A percentile compares a stretch with the other conserved stretches of the same genome.
Conservation (phyloP, 92 coral and sea anemone genomes). For the Metridium senile region DNA sequence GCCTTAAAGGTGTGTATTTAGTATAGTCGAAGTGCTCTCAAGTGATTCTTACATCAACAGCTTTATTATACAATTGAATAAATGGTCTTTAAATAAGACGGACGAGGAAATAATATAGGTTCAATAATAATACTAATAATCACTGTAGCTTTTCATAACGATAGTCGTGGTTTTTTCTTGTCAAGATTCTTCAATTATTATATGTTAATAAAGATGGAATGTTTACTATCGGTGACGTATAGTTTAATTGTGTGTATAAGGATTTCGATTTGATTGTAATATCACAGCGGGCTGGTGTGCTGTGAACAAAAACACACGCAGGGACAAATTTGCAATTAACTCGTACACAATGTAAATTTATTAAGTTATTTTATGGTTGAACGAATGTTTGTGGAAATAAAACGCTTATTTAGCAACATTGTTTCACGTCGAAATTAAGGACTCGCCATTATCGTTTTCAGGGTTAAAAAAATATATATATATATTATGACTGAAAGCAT, state of each 20-base stretch:
- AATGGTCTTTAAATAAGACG: not conserved
- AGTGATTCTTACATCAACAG: conserved; percentile 3
- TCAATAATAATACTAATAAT: not conserved
- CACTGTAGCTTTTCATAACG: not conserved
- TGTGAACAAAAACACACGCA: not conserved
- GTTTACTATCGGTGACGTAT: conserved; percentile 5
- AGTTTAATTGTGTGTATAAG: conserved; percentile 2
- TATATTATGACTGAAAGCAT: too few species aligned
- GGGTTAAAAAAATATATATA: too few species aligned
- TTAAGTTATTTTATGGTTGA: not conserved
- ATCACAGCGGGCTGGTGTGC: not conserved
- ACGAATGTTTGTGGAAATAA: not conserved
- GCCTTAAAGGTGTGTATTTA: not conserved
- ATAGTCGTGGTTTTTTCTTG: not conserved
- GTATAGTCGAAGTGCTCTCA: conserved; percentile 13
- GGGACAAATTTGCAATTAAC: not conserved
- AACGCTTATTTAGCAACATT: too few species aligned
- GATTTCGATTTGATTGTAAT: not conserved
- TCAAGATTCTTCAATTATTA: conserved; percentile 5
- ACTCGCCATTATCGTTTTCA: too few species aligned
- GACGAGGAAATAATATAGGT: not conserved
- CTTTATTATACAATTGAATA: not conserved
- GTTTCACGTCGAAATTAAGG: too few species aligned
- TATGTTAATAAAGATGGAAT: conserved; percentile 13
- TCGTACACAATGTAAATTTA: not conserved